These are phyloP conservation scores for Pantherophis guttatus DNA, from an alignment of 2,113 vertebrate genomes.

Conservation along the genomic window DNA sequence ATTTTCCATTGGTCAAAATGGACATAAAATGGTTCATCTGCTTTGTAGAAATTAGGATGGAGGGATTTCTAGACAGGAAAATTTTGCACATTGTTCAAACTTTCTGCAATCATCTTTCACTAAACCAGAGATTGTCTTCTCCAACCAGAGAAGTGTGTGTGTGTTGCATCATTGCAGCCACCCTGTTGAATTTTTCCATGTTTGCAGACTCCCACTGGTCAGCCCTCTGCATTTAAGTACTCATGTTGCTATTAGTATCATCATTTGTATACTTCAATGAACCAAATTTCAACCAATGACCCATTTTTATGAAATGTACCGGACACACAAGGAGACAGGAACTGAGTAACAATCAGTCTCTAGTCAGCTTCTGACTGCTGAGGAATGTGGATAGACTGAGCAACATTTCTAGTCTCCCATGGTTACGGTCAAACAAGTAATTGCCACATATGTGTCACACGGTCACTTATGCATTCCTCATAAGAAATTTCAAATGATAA, in stretches of 20 bases:
- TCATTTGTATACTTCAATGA: not conserved
- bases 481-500: not conserved
- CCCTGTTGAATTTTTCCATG: not conserved
- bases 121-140: not conserved
- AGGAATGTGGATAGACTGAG: not conserved
- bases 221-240: not conserved
- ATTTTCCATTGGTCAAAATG: not conserved
- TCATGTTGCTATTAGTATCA: not conserved
- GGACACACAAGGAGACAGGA: not conserved
- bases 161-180: not conserved
- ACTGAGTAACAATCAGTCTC: not conserved
- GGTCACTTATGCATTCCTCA: not conserved
- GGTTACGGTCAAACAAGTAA: not conserved
- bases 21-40: not conserved
- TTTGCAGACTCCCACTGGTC: not conserved
- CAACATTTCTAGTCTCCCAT: not conserved
- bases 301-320: not conserved
- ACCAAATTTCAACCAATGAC: not conserved
- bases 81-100: not conserved
- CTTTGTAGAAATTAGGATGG: not conserved
- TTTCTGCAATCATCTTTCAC: not conserved
- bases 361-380: not conserved
- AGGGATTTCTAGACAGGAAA: not conserved
- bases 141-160: not conserved
- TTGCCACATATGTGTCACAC: not conserved